These are phyloP conservation scores for Uromys caudimaculatus DNA, from an alignment of 2,797 vertebrate genomes.

Conservation along the genomic window DNA sequence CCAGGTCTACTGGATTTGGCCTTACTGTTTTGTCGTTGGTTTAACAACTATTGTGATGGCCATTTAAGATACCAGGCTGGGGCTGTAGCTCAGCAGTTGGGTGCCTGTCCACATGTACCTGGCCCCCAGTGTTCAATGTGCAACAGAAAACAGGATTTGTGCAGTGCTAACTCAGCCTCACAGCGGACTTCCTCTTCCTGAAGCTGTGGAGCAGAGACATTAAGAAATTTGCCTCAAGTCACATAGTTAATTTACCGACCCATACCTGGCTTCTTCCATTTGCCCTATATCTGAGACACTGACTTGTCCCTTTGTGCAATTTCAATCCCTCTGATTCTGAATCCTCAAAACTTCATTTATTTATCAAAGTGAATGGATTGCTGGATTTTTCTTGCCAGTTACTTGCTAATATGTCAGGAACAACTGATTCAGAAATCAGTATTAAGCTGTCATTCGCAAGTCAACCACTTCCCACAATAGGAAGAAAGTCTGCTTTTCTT, in stretches of 20 bases:
- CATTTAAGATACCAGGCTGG: neutral
- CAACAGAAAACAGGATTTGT: neutral
- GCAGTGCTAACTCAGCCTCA: neutral
- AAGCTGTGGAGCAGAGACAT: conserved; percentile 14
- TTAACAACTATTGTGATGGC: neutral
- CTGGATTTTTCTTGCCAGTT: neutral
- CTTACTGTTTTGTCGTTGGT: neutral
- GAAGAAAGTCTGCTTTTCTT: conserved; percentile 6
- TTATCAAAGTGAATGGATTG: neutral
- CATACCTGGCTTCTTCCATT: neutral
- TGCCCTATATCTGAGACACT: neutral
- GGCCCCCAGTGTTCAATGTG: neutral
- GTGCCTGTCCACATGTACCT: neutral
- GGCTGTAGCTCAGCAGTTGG: neutral
- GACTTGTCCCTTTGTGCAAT: neutral
- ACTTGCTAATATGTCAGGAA: conserved; percentile 46
- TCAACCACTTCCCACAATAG: neutral
- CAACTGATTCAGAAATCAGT: neutral
- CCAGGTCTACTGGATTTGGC: neutral
- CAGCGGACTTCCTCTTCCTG: neutral
- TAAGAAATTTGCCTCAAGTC: neutral
- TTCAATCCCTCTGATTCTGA: neutral
- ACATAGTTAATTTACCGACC: neutral
- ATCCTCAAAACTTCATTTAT: neutral
- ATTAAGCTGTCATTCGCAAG: neutral